Evolutionary conservation across 92 coral and sea anemone species (phyloP), one percentile per base, ranked within the genome.

Genomic region (Phymanthus crucifer): DNA sequence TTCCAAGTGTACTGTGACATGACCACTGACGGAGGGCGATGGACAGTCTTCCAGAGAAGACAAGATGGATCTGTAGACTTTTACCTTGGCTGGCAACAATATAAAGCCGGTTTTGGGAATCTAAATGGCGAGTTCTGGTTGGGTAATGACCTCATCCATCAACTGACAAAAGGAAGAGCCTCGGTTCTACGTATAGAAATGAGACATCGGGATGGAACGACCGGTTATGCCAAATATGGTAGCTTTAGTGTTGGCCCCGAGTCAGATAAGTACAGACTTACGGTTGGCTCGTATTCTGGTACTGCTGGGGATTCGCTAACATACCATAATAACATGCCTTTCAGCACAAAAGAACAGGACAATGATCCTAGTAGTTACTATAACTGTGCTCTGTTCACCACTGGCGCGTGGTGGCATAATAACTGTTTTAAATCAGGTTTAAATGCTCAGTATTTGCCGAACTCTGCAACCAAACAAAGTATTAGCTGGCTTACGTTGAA

Each of bases 41-140:
- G 64, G 64, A 54, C 64, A 54, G 64, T 54, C 26, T 54, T 54
- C 64, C 64, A 54, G 64, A 54, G 64, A 54, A 54, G 64, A 54
- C 10, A 54, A 54, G 64, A 54, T 54, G 64, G 64, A 54, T 54
- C 64, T 6, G 64, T 54, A 6, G 64, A 54, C 27, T 54, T 54
- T 54, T 54, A 54, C n/a, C 64, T 54, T 54, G 64, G 64, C 26
- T 54, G 64, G 64, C 64, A 54, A 13, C 64, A 54, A 10, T 54
- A 54, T 10, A 54, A 54, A 54, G n/a, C 64, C 10, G 64, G 64
- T 54, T 54, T 54, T 54, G 64, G 64, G n/a, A 54, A 54, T 27
- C 64, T 54, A 27, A 54, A 54, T 54, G 64, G 64, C 31, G 64
- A 54, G 29, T 54, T 54, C 10, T 54, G 64, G 64, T 13, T 54